Evolutionary conservation across 92 coral and sea anemone genomes (phyloP).

Genomic region (Actinernus sp.): DNA sequence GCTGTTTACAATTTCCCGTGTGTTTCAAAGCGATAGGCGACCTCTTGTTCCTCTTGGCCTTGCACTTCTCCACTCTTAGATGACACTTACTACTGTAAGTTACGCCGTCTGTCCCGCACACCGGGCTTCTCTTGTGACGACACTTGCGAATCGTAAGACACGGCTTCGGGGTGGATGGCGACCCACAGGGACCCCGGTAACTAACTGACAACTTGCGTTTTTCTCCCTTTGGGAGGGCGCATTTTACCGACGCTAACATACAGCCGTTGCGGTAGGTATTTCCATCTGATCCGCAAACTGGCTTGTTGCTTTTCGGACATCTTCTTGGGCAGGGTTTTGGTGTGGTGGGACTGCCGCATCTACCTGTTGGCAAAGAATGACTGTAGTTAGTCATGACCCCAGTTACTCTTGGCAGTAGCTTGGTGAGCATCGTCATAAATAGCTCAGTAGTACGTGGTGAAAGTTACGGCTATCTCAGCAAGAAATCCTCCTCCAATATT

Average conservation of each 20-base stretch:
- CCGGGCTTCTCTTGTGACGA: conserved; percentile 57
- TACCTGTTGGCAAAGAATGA: conserved; percentile 71
- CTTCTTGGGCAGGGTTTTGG: conserved; percentile 62
- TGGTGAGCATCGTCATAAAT: too few relatives aligned
- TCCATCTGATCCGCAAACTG: conserved; percentile 86
- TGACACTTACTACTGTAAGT: conserved; percentile 89
- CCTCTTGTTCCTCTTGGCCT: conserved; percentile 50
- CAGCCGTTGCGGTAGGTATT: conserved; percentile 92
- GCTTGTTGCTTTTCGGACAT: conserved; percentile 69
- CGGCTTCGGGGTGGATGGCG: conserved; percentile 52
- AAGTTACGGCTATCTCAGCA: too few relatives aligned
- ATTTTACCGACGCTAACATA: conserved; percentile 69
- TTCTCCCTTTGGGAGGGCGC: conserved; percentile 64
- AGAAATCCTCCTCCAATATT: too few relatives aligned
- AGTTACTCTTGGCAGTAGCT: too few relatives aligned
- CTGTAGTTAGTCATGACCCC: too few relatives aligned
- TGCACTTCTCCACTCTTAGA: conserved; percentile 82
- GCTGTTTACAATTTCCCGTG: conserved; percentile 34
- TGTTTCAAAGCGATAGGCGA: conserved; percentile 41
- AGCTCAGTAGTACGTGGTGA: too few relatives aligned
- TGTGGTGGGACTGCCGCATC: conserved; percentile 67
- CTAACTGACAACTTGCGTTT: conserved; percentile 59
- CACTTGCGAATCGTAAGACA: conserved; percentile 73
- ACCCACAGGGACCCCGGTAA: conserved; percentile 64
- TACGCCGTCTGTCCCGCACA: conserved; percentile 94